Percentiles rank a stretch among this genome's conserved stretches.
Evolutionary conservation across 2,113 vertebrate genomes (phyloP).

Genomic region (Podarcis muralis): DNA sequence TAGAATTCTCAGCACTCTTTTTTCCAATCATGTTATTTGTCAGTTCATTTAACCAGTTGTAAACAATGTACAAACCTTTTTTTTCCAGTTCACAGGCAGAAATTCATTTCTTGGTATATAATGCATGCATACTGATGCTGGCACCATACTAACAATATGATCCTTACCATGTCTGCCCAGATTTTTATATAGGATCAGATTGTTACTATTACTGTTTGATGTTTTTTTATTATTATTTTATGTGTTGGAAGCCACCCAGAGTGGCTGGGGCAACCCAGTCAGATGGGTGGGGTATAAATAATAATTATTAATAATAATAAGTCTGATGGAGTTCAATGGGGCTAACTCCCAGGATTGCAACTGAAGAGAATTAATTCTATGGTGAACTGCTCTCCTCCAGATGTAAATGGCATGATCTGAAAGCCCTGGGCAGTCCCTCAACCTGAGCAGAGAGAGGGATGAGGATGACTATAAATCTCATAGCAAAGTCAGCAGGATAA

Average conservation of each 20-base stretch:
- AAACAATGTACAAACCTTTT: conserved; percentile 7
- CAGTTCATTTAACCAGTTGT: conserved; percentile 29
- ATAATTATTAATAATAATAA: not conserved
- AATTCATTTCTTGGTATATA: conserved; percentile 20
- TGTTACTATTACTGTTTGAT: too few species aligned
- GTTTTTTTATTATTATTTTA: too few species aligned
- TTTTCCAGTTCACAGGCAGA: conserved; percentile 21
- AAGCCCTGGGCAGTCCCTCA: conserved; percentile 39
- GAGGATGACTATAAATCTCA: conserved; percentile 27
- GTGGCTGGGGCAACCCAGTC: too few species aligned
- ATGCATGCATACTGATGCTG: conserved; percentile 21
- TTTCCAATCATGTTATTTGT: not conserved
- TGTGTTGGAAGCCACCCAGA: too few species aligned
- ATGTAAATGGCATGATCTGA: conserved; percentile 41
- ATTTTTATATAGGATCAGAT: too few species aligned
- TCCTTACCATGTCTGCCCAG: too few species aligned
- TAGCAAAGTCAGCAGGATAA: conserved; percentile 58
- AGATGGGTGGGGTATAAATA: too few species aligned
- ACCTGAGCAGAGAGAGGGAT: not conserved
- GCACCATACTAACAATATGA: not conserved
- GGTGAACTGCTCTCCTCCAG: conserved; percentile 33
- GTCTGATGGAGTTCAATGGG: not conserved
- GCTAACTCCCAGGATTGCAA: not conserved
- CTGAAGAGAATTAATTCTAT: conserved; percentile 30
- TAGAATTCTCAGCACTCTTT: not conserved